Base-by-base conservation (phyloP, 1,140 invertebrate species). In the Saccostrea glomerata region DNA sequence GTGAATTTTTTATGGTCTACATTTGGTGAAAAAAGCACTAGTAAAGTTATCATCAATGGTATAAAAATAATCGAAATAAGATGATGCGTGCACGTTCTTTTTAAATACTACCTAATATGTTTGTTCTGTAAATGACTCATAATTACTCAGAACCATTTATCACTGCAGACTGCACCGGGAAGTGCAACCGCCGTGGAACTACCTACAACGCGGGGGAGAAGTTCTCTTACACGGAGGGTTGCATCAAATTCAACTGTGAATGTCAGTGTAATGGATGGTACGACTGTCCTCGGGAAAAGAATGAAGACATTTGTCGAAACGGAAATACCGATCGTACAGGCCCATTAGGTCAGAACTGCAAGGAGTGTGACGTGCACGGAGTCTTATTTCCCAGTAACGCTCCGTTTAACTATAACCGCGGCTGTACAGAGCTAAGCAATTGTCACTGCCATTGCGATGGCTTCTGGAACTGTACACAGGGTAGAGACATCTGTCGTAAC, bases 241-340 rank as follows among this genome's bases (percentile, higher is more conserved):
- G 93, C 82, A 83, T 66, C 25, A 87, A 90, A 88, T 91, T 88
- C 36, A 86, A 91, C 15, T 93, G 93, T 73, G 73, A 91, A n/a
- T 93, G 93, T 85, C 63, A 83, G 3, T 93, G 92, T 77, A 87
- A 92, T 85, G 92, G 92, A 0, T 90, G 84, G 13, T 89, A 86
- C 70, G 82, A 36, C 4, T 93, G 92, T 86, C 91, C 92, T 0
- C 56, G 84, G 13, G 87, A 90, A 73, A 85, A 87, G 17, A 84
- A 90, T 15, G 90, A 92, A 73, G 70, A 90, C 3, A 91, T 91
- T 15, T 85, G 86, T 20, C 56, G 85, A 9, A 86, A 58, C 30
- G 12, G 36, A 17, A 88, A 63, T n/a, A 58, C n/a, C 0, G 7
- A 83, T n/a, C 47, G 84, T 25, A 23, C 11, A 4, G 55, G 58